phyloP scores from a whole-genome alignment of 1,140 invertebrate genomes.

The Chrysoperla carnea region DNA sequence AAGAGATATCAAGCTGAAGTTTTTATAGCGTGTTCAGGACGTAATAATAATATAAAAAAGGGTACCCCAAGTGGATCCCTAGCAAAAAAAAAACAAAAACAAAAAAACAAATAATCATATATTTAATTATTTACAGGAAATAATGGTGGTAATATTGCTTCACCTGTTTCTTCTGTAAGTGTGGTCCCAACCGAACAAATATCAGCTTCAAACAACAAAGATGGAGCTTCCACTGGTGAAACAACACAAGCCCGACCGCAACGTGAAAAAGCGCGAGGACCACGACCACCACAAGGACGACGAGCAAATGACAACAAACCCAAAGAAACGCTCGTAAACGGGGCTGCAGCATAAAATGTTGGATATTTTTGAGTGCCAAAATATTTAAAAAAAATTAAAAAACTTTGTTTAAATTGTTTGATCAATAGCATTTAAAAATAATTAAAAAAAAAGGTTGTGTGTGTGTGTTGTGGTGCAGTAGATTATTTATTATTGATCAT shows the following conservation, averaged over 20 bases:
- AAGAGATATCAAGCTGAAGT: no score
- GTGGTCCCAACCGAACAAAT: constrained; percentile 5
- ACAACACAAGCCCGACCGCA: constrained; percentile 20
- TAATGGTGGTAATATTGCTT: constrained; percentile 10
- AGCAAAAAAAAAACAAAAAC: no score
- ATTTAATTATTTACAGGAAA: constrained; percentile 5
- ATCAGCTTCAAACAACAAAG: constrained; percentile 12
- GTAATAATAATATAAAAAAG: no score
- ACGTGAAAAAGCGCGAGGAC: constrained; percentile 25
- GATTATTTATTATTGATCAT: background rate
- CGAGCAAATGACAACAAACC: constrained; percentile 25
- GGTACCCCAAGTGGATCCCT: no score
- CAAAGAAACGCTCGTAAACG: constrained; percentile 39
- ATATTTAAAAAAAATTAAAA: background rate
- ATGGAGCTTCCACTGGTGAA: constrained; percentile 14
- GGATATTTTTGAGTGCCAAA: background rate
- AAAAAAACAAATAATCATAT: background rate
- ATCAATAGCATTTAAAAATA: background rate
- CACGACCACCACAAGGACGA: constrained; percentile 23
- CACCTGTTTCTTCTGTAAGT: constrained; percentile 1
- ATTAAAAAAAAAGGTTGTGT: background rate
- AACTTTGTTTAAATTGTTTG: background rate
- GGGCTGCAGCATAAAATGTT: constrained; percentile 22
- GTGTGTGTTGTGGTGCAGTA: background rate
- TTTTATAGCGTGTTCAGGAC: no score